Evolutionary conservation across 92 coral and sea anemone species (phyloP).

Genomic region (Palythoa grandis): DNA sequence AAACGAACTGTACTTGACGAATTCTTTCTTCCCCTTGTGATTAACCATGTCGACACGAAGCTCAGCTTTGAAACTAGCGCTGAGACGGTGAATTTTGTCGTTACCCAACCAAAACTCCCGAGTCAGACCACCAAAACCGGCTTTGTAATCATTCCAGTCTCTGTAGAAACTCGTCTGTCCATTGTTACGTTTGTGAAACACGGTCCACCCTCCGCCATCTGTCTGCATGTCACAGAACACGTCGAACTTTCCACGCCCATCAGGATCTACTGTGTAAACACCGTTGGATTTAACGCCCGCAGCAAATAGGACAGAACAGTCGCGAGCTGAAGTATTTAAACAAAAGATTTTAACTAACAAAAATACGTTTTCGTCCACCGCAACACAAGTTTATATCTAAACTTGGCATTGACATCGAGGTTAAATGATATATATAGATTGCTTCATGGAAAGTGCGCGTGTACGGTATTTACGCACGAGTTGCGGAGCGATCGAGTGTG

Average conservation of each 20-base stretch:
- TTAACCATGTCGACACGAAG: neutral
- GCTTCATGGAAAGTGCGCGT: no score
- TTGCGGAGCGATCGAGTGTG: no score
- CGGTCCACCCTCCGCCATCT: constrained; percentile 63
- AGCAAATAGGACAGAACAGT: constrained; percentile 10
- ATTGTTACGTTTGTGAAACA: constrained; percentile 48
- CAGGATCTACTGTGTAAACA: constrained; percentile 55
- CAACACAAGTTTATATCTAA: no score
- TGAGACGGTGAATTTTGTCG: constrained; percentile 54
- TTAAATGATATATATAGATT: no score
- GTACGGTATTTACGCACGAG: no score
- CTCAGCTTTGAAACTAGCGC: neutral
- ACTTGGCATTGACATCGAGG: no score
- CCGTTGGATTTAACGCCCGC: constrained; percentile 39
- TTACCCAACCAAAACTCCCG: constrained; percentile 63
- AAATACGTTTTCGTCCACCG: neutral
- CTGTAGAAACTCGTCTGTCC: constrained; percentile 50
- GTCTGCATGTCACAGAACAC: constrained; percentile 54
- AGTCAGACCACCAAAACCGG: constrained; percentile 53
- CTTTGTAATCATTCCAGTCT: constrained; percentile 48
- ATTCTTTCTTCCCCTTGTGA: constrained; percentile 14
- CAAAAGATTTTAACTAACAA: neutral
- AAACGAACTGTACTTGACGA: constrained; percentile 51
- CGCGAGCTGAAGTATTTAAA: constrained; percentile 1
- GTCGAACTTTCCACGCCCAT: constrained; percentile 59